Base-by-base conservation (phyloP, 2,888 invertebrate species). In the Mimachlamys varia region DNA sequence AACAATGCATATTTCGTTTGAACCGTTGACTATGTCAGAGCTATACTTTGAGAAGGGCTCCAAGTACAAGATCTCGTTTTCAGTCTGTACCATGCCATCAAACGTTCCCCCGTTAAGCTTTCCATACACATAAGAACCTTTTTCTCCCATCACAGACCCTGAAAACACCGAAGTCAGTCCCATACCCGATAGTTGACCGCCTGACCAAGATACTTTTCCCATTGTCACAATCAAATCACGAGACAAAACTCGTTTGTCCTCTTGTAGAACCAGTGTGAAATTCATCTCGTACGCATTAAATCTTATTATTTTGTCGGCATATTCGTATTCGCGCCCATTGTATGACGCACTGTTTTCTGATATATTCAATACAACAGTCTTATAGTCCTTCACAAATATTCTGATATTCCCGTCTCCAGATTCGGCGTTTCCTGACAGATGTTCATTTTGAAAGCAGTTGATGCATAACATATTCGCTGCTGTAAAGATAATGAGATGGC, bases 11-110 rank as follows among this genome's bases (percentile, higher is more conserved):
- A 33, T 38, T 22, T 53, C 12, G 22, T 87, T 5, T 49, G 88
- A 89, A n/a, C 49, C 44, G 33, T 89, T 38, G 15, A 19, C n/a
- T n/a, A 27, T 22, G 0, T 76, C 50, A n/a, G 44, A 17, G 44
- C 55, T 76, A 27, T 89, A 89, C 55, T 92, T 89, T 5, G 27
- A 58, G 4, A 88, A 4, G 19, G 89, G 91, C 44, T 92, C 91
- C 10, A 91, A 37, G 62, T 88, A 91, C 38, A 89, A 91, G 0
- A 87, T 58, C 7, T 89, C 62, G 17, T 76, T 50, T 58, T 88
- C 27, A 58, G 58, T 49, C 15, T 89, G 53, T 62, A 92, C 58
- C 58, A 89, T 89, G 33, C 91, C 91, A 87, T 91, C 91, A 88
- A 89, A 89, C 22, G 53, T 37, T 13, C 87, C 38, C n/a, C 87